phyloP scores from a whole-genome alignment of 2,797 vertebrate species.

The Danio kyathit region DNA sequence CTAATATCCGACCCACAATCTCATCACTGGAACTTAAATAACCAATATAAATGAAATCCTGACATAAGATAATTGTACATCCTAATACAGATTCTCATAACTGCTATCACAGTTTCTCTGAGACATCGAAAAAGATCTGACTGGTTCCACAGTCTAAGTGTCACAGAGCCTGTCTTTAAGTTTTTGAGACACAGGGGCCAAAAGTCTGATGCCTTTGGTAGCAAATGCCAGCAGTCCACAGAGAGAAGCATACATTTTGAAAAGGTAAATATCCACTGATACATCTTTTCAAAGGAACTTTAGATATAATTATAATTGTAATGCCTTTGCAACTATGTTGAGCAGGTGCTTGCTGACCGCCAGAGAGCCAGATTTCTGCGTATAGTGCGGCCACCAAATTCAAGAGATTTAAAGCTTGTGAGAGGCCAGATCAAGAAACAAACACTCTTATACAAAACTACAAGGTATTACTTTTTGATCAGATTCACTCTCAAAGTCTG shows the following conservation, averaged over 20 bases:
- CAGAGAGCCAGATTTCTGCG: constrained; percentile 77
- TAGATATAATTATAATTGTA: not conserved
- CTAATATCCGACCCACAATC: not conserved
- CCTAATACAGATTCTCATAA: constrained; percentile 76
- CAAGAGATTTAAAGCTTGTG: constrained; percentile 70
- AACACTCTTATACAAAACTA: constrained; percentile 59
- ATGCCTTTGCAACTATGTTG: not conserved
- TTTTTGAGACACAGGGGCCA: constrained; percentile 56
- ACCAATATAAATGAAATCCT: not conserved
- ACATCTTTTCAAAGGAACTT: not conserved
- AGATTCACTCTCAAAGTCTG: not conserved
- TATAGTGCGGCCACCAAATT: constrained; percentile 72
- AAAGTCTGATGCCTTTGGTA: not conserved
- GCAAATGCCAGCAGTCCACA: constrained; percentile 27
- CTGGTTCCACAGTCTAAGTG: constrained; percentile 60
- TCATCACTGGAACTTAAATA: not conserved
- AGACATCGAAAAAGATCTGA: constrained; percentile 62
- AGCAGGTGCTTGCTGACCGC: constrained; percentile 76
- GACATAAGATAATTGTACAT: constrained; percentile 12
- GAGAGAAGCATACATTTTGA: constrained; percentile 58
- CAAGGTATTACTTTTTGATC: constrained; percentile 70
- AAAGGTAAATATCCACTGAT: constrained; percentile 68
- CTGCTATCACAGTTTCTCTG: constrained; percentile 74
- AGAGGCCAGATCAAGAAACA: constrained; percentile 64
- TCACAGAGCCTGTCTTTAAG: constrained; percentile 56